Evolutionary conservation across 2,113 vertebrate species (phyloP).

Genomic region (Isurus oxyrinchus): DNA sequence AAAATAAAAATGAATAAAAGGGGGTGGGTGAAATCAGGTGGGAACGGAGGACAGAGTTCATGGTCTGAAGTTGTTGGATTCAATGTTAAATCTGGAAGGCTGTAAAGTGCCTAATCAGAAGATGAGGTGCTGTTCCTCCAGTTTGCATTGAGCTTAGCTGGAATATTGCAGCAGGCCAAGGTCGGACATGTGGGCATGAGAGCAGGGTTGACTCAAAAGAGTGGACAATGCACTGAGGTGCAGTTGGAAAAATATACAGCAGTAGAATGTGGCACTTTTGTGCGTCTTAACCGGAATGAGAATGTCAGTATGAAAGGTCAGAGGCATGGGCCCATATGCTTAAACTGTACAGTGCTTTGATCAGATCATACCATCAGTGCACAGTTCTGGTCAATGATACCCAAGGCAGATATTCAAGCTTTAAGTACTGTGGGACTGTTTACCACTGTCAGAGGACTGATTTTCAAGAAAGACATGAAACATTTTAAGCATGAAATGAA

Average conservation of each 20-base stretch:
- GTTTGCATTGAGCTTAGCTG: no score
- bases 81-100: no score
- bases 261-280: neutral
- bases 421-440: neutral
- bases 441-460: neutral
- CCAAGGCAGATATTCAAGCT: neutral
- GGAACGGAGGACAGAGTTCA: no score
- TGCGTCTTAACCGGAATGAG: neutral
- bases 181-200: no score
- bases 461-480: neutral
- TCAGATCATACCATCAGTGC: neutral
- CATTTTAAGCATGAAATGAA: neutral
- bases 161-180: no score
- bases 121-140: no score
- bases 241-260: neutral
- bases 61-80: no score
- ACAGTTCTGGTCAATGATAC: neutral
- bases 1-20: no score
- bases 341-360: neutral
- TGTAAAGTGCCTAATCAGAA: no score
- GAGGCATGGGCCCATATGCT: neutral
- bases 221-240: neutral
- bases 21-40: no score
- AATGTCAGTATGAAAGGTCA: neutral
- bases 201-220: neutral